Evolutionary conservation across 1,140 invertebrate genomes (phyloP), one percentile per base, ranked within the genome.

Genomic region (Euglossa dilemma): DNA sequence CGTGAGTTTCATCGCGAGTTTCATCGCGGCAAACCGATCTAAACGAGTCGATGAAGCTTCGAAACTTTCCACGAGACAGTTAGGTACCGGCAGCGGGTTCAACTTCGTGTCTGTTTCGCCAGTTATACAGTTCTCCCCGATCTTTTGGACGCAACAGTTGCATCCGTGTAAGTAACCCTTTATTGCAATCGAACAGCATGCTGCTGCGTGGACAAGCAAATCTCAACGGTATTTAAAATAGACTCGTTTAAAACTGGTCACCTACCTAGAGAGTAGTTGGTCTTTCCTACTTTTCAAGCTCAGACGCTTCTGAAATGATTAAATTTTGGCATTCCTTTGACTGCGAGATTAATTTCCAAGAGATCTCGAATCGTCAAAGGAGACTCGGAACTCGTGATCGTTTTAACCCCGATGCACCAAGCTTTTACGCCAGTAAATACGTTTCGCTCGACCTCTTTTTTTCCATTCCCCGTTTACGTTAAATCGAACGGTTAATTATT

Each of bases 401-500:
- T 52, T 72, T 72, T 11, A 36, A 28, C 57, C 9, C 11, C 36
- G 36, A 50, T 3, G 23, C 9, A 28, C 8, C 16, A 47, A 18
- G 9, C 28, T 18, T 45, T 54, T 50, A 18, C 28, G 6, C 23
- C n/a, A 14, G 57, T 36, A 72, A 63, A 80, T 80, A 25, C 23
- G 25, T 14, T 16, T n/a, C 28, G 20, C 23, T 9, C 50, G 23
- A 8, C 12, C 43, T 36, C 6, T 45, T 25, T 36, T 23, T 7
- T 18, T n/a, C 3, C n/a, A 18, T n/a, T 14, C n/a, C 28, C 45
- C 1, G 45, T 61, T 54, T 25, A 16, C 47, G 16, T 7, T 56
- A 47, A 78, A 69, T 78, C 47, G 43, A 74, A 80, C 59, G 14
- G 36, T 80, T 54, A 74, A 80, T 80, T 74, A 74, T 73, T 28